Evolutionary conservation across 1,140 invertebrate species (phyloP).

Genomic region (Dinoponera quadriceps): DNA sequence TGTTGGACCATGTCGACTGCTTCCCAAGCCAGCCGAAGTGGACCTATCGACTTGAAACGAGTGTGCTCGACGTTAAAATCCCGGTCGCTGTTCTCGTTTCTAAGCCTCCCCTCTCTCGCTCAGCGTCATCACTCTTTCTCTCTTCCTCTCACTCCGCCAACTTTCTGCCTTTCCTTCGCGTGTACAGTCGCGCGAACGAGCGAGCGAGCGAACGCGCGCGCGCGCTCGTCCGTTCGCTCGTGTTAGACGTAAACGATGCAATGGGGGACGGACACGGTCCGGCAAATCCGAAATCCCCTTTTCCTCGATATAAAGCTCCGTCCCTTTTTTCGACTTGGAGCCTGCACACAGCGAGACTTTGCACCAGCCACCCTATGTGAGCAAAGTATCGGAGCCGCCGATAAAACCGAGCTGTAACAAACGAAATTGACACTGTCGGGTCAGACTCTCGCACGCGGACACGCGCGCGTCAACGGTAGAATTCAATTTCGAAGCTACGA

Average conservation of each 20-base stretch:
- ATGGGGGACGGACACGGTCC: conserved; percentile 75
- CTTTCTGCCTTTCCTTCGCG: conserved; percentile 63
- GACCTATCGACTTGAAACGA: conserved; percentile 80
- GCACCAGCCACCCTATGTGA: conserved; percentile 69
- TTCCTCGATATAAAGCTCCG: conserved; percentile 73
- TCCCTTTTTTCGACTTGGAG: conserved; percentile 70
- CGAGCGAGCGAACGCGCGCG: conserved; percentile 32
- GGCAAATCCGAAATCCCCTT: conserved; percentile 77
- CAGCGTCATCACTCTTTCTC: conserved; percentile 67
- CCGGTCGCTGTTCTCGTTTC: conserved; percentile 77
- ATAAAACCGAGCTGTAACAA: conserved; percentile 63
- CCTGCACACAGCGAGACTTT: conserved; percentile 67
- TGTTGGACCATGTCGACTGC: conserved; percentile 77
- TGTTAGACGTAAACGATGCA: conserved; percentile 79
- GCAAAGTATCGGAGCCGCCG: conserved; percentile 60
- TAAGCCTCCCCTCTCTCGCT: conserved; percentile 60
- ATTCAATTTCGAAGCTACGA: conserved; percentile 35
- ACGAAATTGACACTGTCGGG: conserved; percentile 60
- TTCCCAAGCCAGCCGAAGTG: conserved; percentile 76
- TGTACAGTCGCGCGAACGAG: neutral
- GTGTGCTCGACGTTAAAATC: conserved; percentile 80
- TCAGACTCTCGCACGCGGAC: conserved; percentile 30
- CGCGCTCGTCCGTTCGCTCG: conserved; percentile 64
- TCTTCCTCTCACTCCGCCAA: conserved; percentile 45
- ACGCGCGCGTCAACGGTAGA: conserved; percentile 14